Evolutionary conservation across 2,797 vertebrate genomes (phyloP).

Genomic region (Xiphorhynchus erythropygius): DNA sequence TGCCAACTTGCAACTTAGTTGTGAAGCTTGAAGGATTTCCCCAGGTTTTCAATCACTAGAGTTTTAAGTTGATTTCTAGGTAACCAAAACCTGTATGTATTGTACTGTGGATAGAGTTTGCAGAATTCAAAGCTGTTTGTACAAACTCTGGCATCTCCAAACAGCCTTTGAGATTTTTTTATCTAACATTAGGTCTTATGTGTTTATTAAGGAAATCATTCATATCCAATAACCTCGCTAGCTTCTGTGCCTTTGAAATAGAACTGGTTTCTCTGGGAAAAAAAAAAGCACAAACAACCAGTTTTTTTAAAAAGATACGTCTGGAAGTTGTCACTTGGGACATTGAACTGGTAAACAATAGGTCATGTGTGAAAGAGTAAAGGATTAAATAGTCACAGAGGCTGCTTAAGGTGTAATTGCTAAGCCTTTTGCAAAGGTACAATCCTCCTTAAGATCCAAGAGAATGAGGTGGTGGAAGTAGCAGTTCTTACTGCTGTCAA

Average conservation of each 20-base stretch:
- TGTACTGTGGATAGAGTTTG: neutral
- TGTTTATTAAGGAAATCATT: neutral
- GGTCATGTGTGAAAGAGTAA: neutral
- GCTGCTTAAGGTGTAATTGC: neutral
- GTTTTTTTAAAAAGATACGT: neutral
- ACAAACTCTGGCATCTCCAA: neutral
- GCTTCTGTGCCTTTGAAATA: neutral
- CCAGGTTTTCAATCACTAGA: neutral
- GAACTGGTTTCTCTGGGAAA: neutral
- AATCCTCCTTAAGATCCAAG: neutral
- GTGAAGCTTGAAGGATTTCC: neutral
- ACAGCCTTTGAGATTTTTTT: neutral
- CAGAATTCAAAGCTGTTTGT: neutral
- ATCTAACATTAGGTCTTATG: neutral
- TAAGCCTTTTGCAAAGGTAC: neutral
- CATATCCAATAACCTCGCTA: accelerated
- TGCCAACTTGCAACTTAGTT: neutral
- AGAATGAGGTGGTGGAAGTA: neutral
- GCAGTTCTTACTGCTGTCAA: neutral
- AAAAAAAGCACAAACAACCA: neutral
- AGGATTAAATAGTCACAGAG: neutral
- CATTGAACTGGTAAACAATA: neutral
- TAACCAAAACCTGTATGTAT: neutral
- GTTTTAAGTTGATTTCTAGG: neutral
- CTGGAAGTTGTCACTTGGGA: neutral